Base-by-base conservation (phyloP, 2,797 vertebrate species). In the Karalla daura region DNA sequence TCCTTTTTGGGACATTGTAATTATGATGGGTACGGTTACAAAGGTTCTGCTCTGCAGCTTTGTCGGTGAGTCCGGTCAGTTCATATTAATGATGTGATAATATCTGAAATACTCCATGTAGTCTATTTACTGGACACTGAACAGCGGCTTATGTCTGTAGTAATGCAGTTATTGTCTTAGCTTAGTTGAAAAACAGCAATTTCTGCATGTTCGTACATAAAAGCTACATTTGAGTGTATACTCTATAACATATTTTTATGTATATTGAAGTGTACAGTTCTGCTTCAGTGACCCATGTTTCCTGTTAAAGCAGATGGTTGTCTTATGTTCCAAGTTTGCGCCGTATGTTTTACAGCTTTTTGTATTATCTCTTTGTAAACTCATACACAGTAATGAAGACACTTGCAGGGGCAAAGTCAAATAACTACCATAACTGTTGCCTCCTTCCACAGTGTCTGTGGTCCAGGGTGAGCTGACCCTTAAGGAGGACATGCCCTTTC, bases 211-310 rank as follows among this genome's bases (percentile, higher is more conserved):
- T 1, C 46, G 6, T 24, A 12, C 20, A 50, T 32, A 17, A 50
- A 27, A 52, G 24, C 2, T 11, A 9, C 13, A 2, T 21, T 5
- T 32, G 9, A 45, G 5, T 33, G 27, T 27, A 1, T 23, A 13
- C 30, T 72, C 5, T 18, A 25, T 20, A 15, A 39, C 15, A 9
- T n/a, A 5, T 25, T 15, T 28, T 23, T 23, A 20, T n/a, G 24
- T 67, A 62, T 63, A 58, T 33, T 60, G 4, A 33, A n/a, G n/a
- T n/a, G n/a, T n/a, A n/a, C n/a, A n/a, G 86, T 86, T 87, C 53
- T 63, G 89, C 90, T 90, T 77, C 88, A 90, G 21, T 93, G 91
- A 90, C 81, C 86, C 88, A 56, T 5, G 79, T 87, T 72, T 91
- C 92, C 92, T 80, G 67, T 61, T 50, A 55, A 25, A 84, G 66